Base-by-base conservation (phyloP, 2,113 vertebrate genomes). In the Psophia crepitans region DNA sequence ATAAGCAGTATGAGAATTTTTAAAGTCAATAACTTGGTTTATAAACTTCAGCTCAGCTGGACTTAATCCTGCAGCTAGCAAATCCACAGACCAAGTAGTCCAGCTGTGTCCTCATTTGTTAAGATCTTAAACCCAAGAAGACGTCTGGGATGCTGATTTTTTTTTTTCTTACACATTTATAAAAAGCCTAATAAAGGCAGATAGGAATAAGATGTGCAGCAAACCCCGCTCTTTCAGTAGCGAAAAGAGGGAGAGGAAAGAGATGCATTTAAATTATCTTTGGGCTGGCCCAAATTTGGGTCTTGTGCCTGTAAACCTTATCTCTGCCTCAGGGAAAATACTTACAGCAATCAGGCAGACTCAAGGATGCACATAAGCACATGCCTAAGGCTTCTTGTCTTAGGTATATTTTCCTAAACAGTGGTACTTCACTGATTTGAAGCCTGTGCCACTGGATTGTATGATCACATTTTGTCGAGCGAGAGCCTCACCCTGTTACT, bases 31-130 rank as follows among this genome's bases (percentile, higher is more conserved):
- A 97, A 97, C 95, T 95, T 94, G 96, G 89, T 96, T 96, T 97
- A 97, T 93, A 94, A 94, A 97, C 95, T 97, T 95, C 95, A 93
- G 89, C 93, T 97, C 96, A 96, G 89, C 94, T 94, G 91, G 95
- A 96, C 74, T 94, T 97, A 97, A 97, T 97, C 95, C 95, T 87
- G 49, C 84, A 96, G 95, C 96, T 93, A 93, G 95, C 57, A 96
- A 97, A 97, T 97, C 96, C 94, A 95, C 84, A 84, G 61, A 96
- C 84, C 92, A 97, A 95, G 95, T 95, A 96, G 87, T 91, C 96
- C 93, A 95, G 92, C 95, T 96, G 95, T 97, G 94, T 96, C 91
- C 93, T 97, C 96, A 97, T 95, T 97, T 97, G 95, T 97, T 96
- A 96, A 96, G 95, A 97, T 97, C 96, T 96, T 97, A 95, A 97